Base-by-base conservation (phyloP, 1,140 invertebrate species). In the Ooceraea biroi region DNA sequence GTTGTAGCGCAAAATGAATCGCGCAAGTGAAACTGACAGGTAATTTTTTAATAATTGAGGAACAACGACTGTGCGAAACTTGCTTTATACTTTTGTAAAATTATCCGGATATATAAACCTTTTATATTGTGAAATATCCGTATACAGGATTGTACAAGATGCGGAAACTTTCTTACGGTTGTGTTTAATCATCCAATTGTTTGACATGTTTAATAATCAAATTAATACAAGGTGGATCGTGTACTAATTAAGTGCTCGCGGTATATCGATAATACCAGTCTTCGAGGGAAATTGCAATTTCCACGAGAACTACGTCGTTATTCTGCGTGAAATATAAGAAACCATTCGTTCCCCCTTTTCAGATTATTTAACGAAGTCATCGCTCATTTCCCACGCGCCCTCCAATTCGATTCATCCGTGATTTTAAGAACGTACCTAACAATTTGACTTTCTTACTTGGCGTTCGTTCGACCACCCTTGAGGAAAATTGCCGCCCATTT, bases 1-100 rank as follows among this genome's bases (percentile, higher is more conserved):
- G 86, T 84, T 87, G 85, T 85, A 86, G 73, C 83, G 83, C 74
- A 73, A 92, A 91, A 92, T 92, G 86, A 91, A 91, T 91, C 84
- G 88, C 90, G 65, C 90, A 80, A 91, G 87, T 91, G 90, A 91
- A 82, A 74, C 78, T 91, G 90, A 91, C 89, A 85, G 89, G 85
- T 83, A 88, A 91, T 91, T 90, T 91, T 91, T 89, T 91, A 91
- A 85, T 88, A 88, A 91, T 90, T 76, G 77, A 80, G 76, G 50
- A 12, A 69, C 25, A 46, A 69, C 17, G 19, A 50, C 8, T 36
- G 27, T 36, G 19, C 4, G 19, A 55, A 61, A 76, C 17, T 61
- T n/a, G 66, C 22, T 69, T 55, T 69, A 25, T 30, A 48, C 14
- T 30, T 41, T 19, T 55, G 22, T 44, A 12, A 44, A 57, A 57